Conservation (phyloP, 2,888 invertebrate genomes). For the Drosophila stalkeri region DNA sequence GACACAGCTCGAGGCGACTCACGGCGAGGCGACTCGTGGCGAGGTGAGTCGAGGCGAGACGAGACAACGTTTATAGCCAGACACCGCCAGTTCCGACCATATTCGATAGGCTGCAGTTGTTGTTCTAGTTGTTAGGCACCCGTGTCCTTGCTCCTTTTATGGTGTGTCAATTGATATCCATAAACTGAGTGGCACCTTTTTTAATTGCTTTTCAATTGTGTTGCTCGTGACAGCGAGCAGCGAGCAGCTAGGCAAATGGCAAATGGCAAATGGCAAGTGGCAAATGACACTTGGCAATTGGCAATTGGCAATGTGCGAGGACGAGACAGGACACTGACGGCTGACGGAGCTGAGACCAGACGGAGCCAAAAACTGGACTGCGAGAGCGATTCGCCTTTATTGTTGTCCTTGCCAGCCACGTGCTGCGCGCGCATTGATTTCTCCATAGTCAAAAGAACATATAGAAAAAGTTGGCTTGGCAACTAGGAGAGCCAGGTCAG, state of each 20-base stretch:
- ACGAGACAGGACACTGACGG: constrained; percentile 59
- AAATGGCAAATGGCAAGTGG: constrained; percentile 3
- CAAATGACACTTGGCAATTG: constrained; percentile 25
- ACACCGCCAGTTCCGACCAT: constrained; percentile 57
- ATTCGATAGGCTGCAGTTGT: constrained; percentile 46
- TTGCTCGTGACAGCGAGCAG: constrained; percentile 40
- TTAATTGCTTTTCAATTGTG: constrained; percentile 64
- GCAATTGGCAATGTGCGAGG: constrained; percentile 60
- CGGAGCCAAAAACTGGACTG: constrained; percentile 48
- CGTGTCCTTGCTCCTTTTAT: constrained; percentile 70
- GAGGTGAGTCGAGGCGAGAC: constrained; percentile 9
- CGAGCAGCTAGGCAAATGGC: too few relatives aligned
- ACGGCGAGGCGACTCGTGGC: constrained; percentile 4
- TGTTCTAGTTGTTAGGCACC: constrained; percentile 28
- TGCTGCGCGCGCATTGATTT: constrained; percentile 85
- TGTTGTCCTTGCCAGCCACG: constrained; percentile 81
- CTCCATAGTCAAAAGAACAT: constrained; percentile 30
- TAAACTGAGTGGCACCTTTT: constrained; percentile 55
- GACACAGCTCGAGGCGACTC: constrained; percentile 16
- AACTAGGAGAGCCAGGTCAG: constrained; percentile 37
- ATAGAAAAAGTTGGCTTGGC: constrained; percentile 39
- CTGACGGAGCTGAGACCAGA: constrained; percentile 39
- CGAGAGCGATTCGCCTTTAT: constrained; percentile 29
- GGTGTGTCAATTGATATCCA: constrained; percentile 66
- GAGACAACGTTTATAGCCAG: constrained; percentile 47